phyloP scores from a whole-genome alignment of 2,113 vertebrate species.

The Aramus guarauna region DNA sequence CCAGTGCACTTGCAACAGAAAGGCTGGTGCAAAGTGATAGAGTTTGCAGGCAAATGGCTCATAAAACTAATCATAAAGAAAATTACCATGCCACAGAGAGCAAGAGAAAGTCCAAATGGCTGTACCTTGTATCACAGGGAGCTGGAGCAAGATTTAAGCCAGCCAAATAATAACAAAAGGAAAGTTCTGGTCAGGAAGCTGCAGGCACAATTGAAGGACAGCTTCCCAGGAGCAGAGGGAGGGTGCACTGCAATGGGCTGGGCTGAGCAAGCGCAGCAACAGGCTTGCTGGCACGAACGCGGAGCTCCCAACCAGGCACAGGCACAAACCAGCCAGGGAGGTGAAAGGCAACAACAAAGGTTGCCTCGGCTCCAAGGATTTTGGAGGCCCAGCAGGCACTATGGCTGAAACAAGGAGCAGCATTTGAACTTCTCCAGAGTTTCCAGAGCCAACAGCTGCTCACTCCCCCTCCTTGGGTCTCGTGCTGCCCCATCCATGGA shows the following conservation, averaged over 20 bases:
- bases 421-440: background rate
- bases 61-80: background rate
- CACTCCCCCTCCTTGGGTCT: background rate
- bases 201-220: background rate
- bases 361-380: background rate
- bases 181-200: background rate
- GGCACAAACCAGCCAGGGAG: background rate
- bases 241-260: background rate
- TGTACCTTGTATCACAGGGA: background rate
- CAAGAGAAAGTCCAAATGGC: background rate
- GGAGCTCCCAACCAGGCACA: fast-evolving
- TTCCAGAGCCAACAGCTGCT: background rate
- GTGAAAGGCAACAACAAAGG: background rate
- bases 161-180: background rate
- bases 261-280: background rate
- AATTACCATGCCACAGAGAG: background rate
- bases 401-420: background rate
- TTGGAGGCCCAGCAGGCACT: background rate
- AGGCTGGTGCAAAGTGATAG: background rate
- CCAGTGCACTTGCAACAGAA: background rate
- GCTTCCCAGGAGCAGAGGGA: background rate
- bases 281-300: fast-evolving
- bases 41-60: background rate
- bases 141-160: background rate
- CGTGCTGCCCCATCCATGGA: background rate